These are phyloP conservation scores for Caradrina kadenii DNA, from an alignment of 2,888 invertebrate genomes.

Conservation along the genomic window DNA sequence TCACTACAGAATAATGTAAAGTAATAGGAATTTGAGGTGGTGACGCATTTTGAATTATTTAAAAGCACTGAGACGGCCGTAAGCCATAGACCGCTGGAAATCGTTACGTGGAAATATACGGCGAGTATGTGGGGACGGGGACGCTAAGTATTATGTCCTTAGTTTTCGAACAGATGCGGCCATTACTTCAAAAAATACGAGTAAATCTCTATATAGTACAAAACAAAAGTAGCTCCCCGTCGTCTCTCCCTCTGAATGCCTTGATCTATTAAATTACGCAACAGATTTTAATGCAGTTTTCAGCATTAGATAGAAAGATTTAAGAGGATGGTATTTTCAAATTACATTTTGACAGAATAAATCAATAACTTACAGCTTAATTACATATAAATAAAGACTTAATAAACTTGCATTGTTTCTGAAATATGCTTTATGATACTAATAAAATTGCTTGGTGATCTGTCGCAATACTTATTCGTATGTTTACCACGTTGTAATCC, in stretches of 20 bases:
- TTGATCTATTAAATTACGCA: no score
- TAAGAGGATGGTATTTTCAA: no score
- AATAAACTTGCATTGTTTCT: no score
- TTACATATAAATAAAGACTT: no score
- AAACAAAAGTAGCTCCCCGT: no score
- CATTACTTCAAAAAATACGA: no score
- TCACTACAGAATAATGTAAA: conserved; percentile 54
- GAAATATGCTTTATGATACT: background rate
- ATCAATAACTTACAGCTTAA: no score
- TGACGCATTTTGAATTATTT: conserved; percentile 64
- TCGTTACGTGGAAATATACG: conserved; percentile 34
- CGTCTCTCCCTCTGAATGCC: no score
- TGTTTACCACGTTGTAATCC: background rate
- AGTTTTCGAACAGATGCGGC: background rate
- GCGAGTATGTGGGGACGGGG: background rate
- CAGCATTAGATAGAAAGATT: no score
- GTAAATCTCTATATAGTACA: no score
- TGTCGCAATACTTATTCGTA: background rate
- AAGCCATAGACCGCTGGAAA: conserved; percentile 30
- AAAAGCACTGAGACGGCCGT: conserved; percentile 48
- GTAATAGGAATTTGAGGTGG: conserved; percentile 54
- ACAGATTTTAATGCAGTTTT: no score
- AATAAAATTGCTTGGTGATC: background rate
- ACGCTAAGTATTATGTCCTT: background rate
- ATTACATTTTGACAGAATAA: no score